A percentile compares a stretch with the other conserved stretches of the same genome.
phyloP scores from a whole-genome alignment of 2,888 invertebrate genomes.

The Smittia sp. region DNA sequence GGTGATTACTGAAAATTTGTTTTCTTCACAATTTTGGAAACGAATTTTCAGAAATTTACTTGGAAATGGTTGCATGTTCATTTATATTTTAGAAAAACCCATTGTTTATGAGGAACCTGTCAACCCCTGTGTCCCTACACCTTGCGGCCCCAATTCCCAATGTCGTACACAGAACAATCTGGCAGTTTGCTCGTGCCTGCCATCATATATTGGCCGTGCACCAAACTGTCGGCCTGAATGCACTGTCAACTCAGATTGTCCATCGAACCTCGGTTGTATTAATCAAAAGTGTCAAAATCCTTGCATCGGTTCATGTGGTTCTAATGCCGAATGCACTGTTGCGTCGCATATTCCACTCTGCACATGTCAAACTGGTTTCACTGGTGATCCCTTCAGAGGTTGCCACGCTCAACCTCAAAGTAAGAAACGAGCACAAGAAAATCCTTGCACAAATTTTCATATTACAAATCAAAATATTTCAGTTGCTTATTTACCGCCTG shows the following conservation, averaged over 20 bases:
- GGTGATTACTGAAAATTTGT: neutral
- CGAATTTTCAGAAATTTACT: too few relatives aligned
- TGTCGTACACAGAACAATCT: constrained; percentile 74
- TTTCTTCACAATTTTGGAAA: neutral
- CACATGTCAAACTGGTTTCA: constrained; percentile 73
- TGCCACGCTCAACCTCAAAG: constrained; percentile 60
- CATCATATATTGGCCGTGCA: constrained; percentile 76
- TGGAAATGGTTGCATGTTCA: too few relatives aligned
- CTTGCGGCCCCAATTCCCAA: constrained; percentile 81
- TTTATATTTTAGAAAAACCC: neutral
- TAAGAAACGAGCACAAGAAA: constrained; percentile 47
- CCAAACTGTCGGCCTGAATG: constrained; percentile 87
- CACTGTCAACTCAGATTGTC: constrained; percentile 79
- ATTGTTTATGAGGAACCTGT: constrained; percentile 51
- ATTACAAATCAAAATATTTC: neutral
- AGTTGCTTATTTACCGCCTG: constrained; percentile 7
- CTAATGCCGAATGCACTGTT: constrained; percentile 73
- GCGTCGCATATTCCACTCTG: constrained; percentile 82
- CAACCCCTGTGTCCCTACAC: constrained; percentile 77
- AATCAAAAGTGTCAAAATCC: constrained; percentile 79
- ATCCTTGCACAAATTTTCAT: neutral
- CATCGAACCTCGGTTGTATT: constrained; percentile 77
- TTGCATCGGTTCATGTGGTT: constrained; percentile 81
- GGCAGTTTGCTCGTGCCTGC: constrained; percentile 76
- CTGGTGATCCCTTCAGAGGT: constrained; percentile 81